phyloP scores from a whole-genome alignment of 2,797 vertebrate species.

The Thripadectes ignobilis region DNA sequence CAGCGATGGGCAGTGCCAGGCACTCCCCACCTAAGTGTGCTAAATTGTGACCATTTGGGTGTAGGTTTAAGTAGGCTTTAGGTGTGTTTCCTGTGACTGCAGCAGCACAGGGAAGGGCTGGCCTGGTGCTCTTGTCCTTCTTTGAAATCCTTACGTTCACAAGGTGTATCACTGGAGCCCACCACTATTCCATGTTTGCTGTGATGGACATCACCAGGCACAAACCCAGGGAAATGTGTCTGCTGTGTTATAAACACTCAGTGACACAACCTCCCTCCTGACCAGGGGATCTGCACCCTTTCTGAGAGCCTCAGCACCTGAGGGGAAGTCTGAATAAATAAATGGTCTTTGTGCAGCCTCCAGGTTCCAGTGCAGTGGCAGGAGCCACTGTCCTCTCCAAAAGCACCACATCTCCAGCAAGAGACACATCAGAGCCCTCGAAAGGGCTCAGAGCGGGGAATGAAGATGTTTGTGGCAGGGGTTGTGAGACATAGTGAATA shows the following conservation, averaged over 20 bases:
- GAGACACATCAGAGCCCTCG: not conserved
- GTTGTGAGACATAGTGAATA: not conserved
- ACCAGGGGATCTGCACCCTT: not conserved
- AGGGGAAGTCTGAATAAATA: not conserved
- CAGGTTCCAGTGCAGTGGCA: not conserved
- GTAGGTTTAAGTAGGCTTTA: not conserved
- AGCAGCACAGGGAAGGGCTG: not conserved
- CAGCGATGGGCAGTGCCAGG: not conserved
- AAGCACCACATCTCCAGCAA: not conserved
- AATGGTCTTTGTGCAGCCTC: rapidly evolving
- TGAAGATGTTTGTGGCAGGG: not conserved
- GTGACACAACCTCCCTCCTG: rapidly evolving
- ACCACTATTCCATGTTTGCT: rapidly evolving
- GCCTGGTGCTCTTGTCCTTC: not conserved
- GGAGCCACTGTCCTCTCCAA: not conserved
- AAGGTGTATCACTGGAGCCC: not conserved
- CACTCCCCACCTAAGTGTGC: not conserved
- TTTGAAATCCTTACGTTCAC: not conserved
- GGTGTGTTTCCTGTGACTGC: not conserved
- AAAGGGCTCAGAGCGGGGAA: not conserved
- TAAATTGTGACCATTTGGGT: not conserved
- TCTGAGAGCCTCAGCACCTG: rapidly evolving
- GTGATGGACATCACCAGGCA: not conserved
- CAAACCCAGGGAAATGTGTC: rapidly evolving
- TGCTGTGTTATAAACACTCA: no score